Percentiles rank a stretch among this genome's conserved stretches.
Conservation (phyloP, 2,797 vertebrate species). For the Philypnodon macrostomus region DNA sequence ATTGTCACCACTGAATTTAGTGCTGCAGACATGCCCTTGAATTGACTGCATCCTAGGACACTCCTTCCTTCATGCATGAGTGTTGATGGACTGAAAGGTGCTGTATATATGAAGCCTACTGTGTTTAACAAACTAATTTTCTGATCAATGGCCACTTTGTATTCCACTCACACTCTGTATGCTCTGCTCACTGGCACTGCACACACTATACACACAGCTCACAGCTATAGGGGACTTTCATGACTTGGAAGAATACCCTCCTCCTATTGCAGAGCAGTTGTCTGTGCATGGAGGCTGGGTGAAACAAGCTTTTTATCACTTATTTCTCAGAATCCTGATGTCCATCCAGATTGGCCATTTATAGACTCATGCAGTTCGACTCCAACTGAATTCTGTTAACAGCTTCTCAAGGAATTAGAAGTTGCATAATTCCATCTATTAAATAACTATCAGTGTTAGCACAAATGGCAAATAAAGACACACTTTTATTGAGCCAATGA, state of each 20-base stretch:
- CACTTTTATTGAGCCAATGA: neutral
- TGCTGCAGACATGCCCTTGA: slow-evolving; percentile 56
- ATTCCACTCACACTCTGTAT: slow-evolving; percentile 3
- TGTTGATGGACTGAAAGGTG: slow-evolving; percentile 3
- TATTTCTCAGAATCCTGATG: too few species aligned
- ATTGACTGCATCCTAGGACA: slow-evolving; percentile 39
- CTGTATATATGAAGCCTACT: too few species aligned
- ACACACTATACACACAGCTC: too few species aligned
- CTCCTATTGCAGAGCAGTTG: slow-evolving; percentile 24
- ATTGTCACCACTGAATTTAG: slow-evolving; percentile 42
- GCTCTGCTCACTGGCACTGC: slow-evolving; percentile 4
- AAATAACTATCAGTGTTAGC: too few species aligned
- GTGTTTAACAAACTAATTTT: neutral
- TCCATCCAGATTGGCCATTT: too few species aligned
- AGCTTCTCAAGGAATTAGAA: neutral
- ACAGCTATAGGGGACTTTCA: neutral
- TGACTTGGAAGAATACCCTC: slow-evolving; percentile 27
- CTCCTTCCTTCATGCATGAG: slow-evolving; percentile 14
- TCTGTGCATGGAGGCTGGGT: slow-evolving; percentile 7
- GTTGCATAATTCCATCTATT: too few species aligned
- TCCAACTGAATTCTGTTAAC: slow-evolving; percentile 22
- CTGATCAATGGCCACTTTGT: neutral
- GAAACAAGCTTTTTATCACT: too few species aligned
- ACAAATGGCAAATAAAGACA: neutral
- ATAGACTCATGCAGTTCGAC: slow-evolving; percentile 29